phyloP scores from a whole-genome alignment of 1,140 invertebrate genomes.

The Chironomus striatipennis region DNA sequence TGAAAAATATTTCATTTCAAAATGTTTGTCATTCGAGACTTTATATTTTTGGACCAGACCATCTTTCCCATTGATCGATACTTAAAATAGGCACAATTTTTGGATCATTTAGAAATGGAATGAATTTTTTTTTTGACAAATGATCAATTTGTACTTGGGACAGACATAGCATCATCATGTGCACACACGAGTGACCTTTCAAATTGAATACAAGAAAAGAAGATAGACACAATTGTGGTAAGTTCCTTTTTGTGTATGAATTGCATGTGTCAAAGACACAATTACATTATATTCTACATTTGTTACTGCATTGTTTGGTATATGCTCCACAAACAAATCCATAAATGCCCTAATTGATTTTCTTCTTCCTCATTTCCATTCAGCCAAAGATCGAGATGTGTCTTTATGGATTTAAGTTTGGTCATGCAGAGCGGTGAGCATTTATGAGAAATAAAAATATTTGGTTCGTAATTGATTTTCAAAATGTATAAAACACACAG shows the following conservation, averaged over 20 bases:
- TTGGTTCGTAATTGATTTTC: slow-evolving; percentile 8
- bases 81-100: neutral
- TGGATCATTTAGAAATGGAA: neutral
- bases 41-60: too few species aligned
- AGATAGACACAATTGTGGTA: neutral
- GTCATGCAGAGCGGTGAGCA: neutral
- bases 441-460: neutral
- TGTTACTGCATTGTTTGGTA: neutral
- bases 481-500: slow-evolving; percentile 7
- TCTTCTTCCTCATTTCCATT: slow-evolving; percentile 11
- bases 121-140: neutral
- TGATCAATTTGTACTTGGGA: slow-evolving; percentile 11
- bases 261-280: slow-evolving; percentile 12
- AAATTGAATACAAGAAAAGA: too few species aligned
- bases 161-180: neutral
- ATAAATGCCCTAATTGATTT: slow-evolving; percentile 22
- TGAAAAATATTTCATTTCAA: too few species aligned
- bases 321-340: neutral
- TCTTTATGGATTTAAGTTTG: too few species aligned
- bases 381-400: neutral
- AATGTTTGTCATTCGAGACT: too few species aligned
- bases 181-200: neutral
- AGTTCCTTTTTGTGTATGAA: neutral
- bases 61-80: too few species aligned
- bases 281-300: neutral